Conservation (phyloP, 2,888 invertebrate genomes). For the Nycteola revayana region DNA sequence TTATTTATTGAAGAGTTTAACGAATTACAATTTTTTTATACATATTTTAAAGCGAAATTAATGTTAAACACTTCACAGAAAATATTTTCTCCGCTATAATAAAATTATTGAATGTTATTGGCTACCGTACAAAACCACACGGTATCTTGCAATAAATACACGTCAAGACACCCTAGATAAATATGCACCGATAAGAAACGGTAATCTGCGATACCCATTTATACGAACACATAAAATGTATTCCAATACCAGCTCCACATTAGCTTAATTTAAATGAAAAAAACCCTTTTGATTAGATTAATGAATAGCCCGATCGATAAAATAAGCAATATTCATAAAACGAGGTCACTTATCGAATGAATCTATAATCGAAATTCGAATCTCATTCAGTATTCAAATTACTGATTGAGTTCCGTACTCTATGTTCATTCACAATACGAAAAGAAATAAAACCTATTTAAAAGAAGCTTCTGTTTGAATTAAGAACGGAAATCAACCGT, state of each 20-base stretch:
- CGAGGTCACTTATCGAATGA: conserved; percentile 80
- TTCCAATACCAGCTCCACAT: conserved; percentile 26
- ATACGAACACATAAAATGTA: conserved; percentile 25
- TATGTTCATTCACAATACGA: conserved; percentile 52
- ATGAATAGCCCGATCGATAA: conserved; percentile 66
- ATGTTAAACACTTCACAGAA: conserved; percentile 15
- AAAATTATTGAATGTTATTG: conserved; percentile 37
- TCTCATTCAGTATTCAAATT: conserved; percentile 68
- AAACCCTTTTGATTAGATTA: conserved; percentile 54
- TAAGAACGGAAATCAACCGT: conserved; percentile 80
- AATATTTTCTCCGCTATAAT: neutral
- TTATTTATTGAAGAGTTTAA: conserved; percentile 49
- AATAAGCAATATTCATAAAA: conserved; percentile 78
- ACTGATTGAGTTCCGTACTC: conserved; percentile 68
- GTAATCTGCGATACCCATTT: conserved; percentile 23
- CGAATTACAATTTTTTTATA: conserved; percentile 33
- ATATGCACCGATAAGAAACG: conserved; percentile 34
- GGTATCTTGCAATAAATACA: conserved; percentile 32
- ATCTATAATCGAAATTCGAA: conserved; percentile 78
- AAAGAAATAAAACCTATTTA: conserved; percentile 61
- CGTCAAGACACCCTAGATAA: conserved; percentile 40
- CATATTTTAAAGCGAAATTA: conserved; percentile 20
- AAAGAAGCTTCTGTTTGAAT: conserved; percentile 73
- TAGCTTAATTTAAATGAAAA: conserved; percentile 31
- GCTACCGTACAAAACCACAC: conserved; percentile 11